Base-by-base conservation (phyloP, 2,113 vertebrate genomes). In the Albula goreensis region DNA sequence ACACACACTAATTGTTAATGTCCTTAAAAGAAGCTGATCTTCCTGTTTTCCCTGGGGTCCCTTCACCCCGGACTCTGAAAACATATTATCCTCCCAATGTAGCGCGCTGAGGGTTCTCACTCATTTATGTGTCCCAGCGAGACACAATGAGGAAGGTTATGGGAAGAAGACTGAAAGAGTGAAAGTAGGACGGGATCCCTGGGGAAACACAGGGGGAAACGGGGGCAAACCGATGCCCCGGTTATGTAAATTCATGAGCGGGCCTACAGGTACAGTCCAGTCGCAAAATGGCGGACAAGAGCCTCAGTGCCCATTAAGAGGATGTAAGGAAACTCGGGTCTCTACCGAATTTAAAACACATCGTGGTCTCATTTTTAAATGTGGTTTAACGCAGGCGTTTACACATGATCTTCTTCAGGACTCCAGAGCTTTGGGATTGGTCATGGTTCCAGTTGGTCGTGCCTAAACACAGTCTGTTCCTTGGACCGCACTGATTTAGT, bases 121-220 rank as follows among this genome's bases (percentile, higher is more conserved):
- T 91, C 89, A 89, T 90, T 90, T 88, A 87, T 88, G 86, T 86
- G 89, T 93, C 89, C 90, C 82, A 86, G 89, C 49, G 74, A 41
- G 9, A 25, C 90, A 93, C 90, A 93, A 92, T 90, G 89, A 86
- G 53, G 82, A 91, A 87, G 25, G 88, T 90, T 91, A 91, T 95
- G 93, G 92, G 91, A 94, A 93, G 86, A 87, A 90, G 90, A 87
- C 87, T 88, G 85, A 90, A 87, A 31, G 90, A 88, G 86, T 91
- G 92, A 91, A 95, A 94, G 90, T 93, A 93, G 93, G 92, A 84
- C 93, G 93, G 87, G 31, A 41, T 41, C 31, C 31, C 31, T 1
- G 31, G 56, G 60, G 60, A 66, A 3, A 66, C 60, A 22, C 31
- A 41, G 31, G 31, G 60, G 86, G 87, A 86, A 89, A 91, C 90